A percentile compares a stretch with the other conserved stretches of the same genome.
Conservation (phyloP, 2,888 invertebrate genomes). For the Nymphalis urticae region DNA sequence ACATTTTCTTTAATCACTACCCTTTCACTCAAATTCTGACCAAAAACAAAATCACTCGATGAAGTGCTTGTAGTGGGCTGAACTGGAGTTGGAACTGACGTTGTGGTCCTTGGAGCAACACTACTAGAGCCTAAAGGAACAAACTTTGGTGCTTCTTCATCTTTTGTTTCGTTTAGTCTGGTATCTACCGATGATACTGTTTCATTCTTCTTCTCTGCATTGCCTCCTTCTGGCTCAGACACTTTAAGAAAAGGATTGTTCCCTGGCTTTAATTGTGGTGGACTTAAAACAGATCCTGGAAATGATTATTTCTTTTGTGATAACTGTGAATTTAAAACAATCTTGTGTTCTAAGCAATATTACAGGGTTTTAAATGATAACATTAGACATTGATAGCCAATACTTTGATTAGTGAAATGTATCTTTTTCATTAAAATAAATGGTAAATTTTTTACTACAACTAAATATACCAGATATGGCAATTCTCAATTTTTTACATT, state of each 20-base stretch:
- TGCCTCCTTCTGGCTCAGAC: constrained; percentile 41
- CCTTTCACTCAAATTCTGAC: constrained; percentile 93
- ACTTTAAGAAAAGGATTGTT: constrained; percentile 69
- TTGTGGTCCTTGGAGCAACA: constrained; percentile 61
- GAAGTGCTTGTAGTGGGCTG: constrained; percentile 67
- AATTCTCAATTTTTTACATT: no score
- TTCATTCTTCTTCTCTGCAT: constrained; percentile 52
- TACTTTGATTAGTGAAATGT: no score
- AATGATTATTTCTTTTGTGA: no score
- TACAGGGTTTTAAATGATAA: no score
- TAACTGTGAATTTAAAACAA: no score
- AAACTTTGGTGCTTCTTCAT: constrained; percentile 71
- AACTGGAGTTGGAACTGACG: constrained; percentile 76
- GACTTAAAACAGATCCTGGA: constrained; percentile 69
- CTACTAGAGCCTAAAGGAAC: constrained; percentile 70
- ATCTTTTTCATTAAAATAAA: no score
- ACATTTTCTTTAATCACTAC: constrained; percentile 85
- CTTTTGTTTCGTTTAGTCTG: constrained; percentile 57
- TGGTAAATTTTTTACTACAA: no score
- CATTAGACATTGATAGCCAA: no score
- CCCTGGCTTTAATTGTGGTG: constrained; percentile 69
- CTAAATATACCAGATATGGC: no score
- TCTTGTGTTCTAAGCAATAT: no score
- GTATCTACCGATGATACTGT: constrained; percentile 45
- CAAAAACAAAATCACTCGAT: constrained; percentile 90